Percentiles rank a stretch among this genome's conserved stretches.
Conservation (phyloP, 2,888 invertebrate genomes). For the Diplazon laetatorius region DNA sequence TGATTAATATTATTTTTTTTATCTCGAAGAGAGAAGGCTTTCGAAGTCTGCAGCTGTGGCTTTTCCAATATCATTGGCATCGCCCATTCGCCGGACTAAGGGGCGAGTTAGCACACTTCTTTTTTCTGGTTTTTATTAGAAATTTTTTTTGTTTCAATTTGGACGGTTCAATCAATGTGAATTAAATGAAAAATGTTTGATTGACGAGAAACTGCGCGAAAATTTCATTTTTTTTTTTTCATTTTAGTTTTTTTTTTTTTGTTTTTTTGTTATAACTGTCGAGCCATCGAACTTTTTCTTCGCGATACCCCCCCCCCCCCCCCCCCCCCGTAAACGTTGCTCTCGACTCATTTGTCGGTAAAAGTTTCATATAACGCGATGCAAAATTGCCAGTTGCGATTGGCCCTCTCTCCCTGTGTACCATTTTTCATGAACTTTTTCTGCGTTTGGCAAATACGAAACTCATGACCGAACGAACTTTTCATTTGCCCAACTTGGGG, state of each 20-base stretch:
- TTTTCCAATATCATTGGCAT: conserved; percentile 48
- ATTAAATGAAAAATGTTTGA: background rate
- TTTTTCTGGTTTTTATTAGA: too few relatives aligned
- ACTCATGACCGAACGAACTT: conserved; percentile 26
- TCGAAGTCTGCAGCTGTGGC: conserved; percentile 61
- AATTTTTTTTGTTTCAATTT: too few relatives aligned
- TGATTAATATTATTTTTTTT: conserved; percentile 50
- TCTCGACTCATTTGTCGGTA: conserved; percentile 12
- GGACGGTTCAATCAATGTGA: too few relatives aligned
- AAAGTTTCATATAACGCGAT: conserved; percentile 13
- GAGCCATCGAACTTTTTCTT: conserved; percentile 15
- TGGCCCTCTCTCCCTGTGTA: background rate
- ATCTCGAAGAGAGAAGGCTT: conserved; percentile 56
- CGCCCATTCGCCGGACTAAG: background rate
- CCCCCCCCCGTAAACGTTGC: too few relatives aligned
- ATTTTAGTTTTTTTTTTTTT: background rate
- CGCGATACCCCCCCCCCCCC: background rate
- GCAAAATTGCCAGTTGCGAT: conserved; percentile 19
- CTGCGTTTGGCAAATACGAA: conserved; percentile 10
- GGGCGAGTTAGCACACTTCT: background rate
- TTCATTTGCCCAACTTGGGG: conserved; percentile 11
- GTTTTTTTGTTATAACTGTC: background rate
- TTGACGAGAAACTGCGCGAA: background rate
- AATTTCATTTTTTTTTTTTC: background rate
- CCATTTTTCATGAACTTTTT: conserved; percentile 24